A percentile compares a stretch with the other conserved stretches of the same genome.
phyloP scores from a whole-genome alignment of 2,888 invertebrate species.

The Nesidiocoris tenuis region DNA sequence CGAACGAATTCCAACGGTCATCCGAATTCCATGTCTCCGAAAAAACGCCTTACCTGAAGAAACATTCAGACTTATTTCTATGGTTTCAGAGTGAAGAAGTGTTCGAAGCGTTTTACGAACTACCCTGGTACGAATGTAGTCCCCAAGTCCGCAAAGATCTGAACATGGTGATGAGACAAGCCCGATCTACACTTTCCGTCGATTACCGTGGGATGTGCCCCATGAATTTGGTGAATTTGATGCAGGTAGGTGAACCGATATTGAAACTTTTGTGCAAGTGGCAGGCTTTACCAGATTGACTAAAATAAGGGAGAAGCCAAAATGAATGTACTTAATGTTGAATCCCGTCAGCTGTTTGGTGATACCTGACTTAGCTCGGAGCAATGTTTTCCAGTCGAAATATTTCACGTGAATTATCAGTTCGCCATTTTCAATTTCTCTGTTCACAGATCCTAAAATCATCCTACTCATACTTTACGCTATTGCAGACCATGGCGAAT shows the following conservation, averaged over 20 bases:
- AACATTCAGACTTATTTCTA: too few species aligned
- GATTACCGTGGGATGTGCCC: slow-evolving; percentile 7
- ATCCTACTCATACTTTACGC: slow-evolving; percentile 37
- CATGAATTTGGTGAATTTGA: slow-evolving; percentile 31
- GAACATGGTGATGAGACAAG: slow-evolving; percentile 28
- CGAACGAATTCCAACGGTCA: too few species aligned
- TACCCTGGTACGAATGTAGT: slow-evolving; percentile 21
- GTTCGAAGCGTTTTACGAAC: slow-evolving; percentile 11
- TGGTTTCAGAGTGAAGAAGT: slow-evolving; percentile 29
- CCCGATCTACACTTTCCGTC: slow-evolving; percentile 17
- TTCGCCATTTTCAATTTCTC: too few species aligned
- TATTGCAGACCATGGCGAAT: slow-evolving; percentile 27
- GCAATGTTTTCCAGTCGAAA: too few species aligned
- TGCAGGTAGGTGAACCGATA: slow-evolving; percentile 42
- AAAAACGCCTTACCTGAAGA: too few species aligned
- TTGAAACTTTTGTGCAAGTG: too few species aligned
- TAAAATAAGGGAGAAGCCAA: too few species aligned
- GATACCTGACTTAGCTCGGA: not conserved
- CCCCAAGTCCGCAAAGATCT: not conserved
- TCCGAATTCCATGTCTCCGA: too few species aligned
- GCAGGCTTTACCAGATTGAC: too few species aligned
- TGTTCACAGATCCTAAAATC: slow-evolving; percentile 23
- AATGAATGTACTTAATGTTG: too few species aligned
- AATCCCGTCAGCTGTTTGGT: too few species aligned
- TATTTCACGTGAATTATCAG: too few species aligned